Conservation (phyloP, 2,113 vertebrate species). For the Sturnus vulgaris region DNA sequence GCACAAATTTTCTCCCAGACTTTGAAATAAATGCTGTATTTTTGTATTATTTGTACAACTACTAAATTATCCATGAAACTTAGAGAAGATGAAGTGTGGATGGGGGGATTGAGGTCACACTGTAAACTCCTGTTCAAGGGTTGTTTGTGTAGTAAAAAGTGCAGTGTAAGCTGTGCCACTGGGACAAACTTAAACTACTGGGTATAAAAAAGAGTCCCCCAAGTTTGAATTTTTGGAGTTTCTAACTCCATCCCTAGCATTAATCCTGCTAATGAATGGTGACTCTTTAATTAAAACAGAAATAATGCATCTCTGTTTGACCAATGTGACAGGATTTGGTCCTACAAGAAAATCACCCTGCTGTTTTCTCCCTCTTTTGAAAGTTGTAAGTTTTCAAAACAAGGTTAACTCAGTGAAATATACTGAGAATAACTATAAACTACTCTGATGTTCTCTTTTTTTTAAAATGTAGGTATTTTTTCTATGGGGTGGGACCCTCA, state of each 20-base stretch:
- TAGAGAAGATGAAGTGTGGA: not conserved
- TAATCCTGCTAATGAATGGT: not conserved
- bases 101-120: not conserved
- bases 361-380: not conserved
- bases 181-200: not conserved
- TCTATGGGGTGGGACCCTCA: not conserved
- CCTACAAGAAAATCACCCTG: not conserved
- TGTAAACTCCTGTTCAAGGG: not conserved
- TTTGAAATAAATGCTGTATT: not conserved
- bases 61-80: not conserved
- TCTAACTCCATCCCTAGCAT: not conserved
- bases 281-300: not conserved
- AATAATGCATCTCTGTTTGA: not conserved
- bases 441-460: not conserved
- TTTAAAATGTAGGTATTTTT: not conserved
- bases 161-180: not conserved
- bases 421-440: not conserved
- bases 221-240: not conserved
- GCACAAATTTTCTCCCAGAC: not conserved
- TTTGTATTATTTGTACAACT: not conserved
- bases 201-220: not conserved
- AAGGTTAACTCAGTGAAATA: not conserved
- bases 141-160: not conserved
- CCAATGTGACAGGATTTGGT: not conserved
- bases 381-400: not conserved